Evolutionary conservation across 2,113 vertebrate genomes (phyloP).

Genomic region (Hippopotamus amphibius): DNA sequence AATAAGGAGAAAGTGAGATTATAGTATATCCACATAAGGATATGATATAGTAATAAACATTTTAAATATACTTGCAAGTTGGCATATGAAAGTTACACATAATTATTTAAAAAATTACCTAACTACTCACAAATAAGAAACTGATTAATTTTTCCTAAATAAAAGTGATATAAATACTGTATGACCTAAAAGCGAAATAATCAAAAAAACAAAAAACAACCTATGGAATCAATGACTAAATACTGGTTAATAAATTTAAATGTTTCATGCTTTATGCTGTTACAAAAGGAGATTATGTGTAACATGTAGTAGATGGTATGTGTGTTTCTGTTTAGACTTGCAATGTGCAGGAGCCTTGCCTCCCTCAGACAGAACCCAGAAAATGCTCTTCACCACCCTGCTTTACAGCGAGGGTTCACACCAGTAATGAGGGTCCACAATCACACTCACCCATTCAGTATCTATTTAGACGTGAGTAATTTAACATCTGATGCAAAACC

Average conservation of each 20-base stretch:
- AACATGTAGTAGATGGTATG: background rate
- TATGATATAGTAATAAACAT: background rate
- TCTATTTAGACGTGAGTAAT: background rate
- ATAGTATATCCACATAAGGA: background rate
- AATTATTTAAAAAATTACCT: background rate
- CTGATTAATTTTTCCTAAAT: background rate
- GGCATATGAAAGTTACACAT: background rate
- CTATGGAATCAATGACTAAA: background rate
- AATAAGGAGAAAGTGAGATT: background rate
- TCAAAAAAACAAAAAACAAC: background rate
- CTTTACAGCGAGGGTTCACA: background rate
- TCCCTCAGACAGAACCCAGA: background rate
- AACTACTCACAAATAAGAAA: slow-evolving; percentile 25
- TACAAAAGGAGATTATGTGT: background rate
- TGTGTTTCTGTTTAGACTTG: background rate
- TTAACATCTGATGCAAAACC: background rate
- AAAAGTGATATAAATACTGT: background rate
- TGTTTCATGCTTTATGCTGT: background rate
- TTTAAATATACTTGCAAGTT: background rate
- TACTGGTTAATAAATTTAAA: slow-evolving; percentile 7
- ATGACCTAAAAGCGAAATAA: slow-evolving; percentile 26
- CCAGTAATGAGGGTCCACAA: background rate
- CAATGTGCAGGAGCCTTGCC: background rate
- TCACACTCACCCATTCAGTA: background rate
- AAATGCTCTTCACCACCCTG: background rate